These are phyloP conservation scores for Autographa pulchrina DNA, from an alignment of 2,888 invertebrate species.

Conservation along the genomic window DNA sequence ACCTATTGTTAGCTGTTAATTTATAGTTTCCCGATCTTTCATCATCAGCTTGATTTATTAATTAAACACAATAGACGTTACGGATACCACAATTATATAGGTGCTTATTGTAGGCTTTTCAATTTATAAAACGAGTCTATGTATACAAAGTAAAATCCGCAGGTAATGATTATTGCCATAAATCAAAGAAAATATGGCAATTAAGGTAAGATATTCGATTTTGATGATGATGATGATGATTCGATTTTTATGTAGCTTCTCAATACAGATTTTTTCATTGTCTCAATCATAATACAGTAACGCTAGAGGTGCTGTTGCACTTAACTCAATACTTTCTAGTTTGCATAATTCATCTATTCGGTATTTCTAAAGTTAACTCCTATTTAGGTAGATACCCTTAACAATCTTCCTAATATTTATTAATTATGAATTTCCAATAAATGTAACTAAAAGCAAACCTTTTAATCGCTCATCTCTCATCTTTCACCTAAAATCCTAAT, in stretches of 20 bases:
- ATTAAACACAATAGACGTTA: neutral
- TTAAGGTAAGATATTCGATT: too few relatives aligned
- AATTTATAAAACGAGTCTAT: neutral
- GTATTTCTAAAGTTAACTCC: neutral
- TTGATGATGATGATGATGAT: too few relatives aligned
- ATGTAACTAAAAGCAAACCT: constrained; percentile 21
- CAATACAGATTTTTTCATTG: too few relatives aligned
- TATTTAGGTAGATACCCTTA: neutral
- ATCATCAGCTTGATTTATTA: neutral
- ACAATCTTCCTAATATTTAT: neutral
- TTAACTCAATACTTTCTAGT: too few relatives aligned
- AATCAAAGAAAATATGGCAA: too few relatives aligned
- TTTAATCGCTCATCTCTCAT: constrained; percentile 43
- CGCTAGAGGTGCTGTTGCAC: too few relatives aligned
- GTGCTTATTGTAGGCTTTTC: constrained; percentile 1
- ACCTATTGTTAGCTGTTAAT: neutral
- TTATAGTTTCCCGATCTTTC: neutral
- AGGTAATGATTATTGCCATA: neutral
- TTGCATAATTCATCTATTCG: too few relatives aligned
- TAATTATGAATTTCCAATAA: constrained; percentile 15
- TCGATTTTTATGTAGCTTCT: too few relatives aligned
- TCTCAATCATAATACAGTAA: too few relatives aligned
- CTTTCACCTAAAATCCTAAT: constrained; percentile 45
- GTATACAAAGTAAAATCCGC: too few relatives aligned
- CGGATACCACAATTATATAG: neutral